Base-by-base conservation (phyloP, 2,888 invertebrate genomes). In the Lamproptera curius region DNA sequence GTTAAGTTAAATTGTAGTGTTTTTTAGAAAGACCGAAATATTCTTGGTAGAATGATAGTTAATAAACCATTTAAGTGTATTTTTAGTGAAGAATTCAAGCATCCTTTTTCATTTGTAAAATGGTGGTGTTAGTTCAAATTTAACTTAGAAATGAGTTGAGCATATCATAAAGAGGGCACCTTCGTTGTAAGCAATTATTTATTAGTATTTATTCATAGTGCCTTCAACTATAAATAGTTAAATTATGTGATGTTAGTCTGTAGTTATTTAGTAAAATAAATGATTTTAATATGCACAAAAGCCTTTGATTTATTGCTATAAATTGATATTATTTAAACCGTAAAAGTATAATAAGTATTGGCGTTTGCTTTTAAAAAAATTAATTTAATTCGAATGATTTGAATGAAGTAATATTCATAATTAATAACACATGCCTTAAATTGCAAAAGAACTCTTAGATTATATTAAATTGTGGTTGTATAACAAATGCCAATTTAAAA, bases 211-310 rank as follows among this genome's bases (percentile, higher is more conserved):
- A 58, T 52, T 59, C 58, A 64, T 73, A 39, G 84, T 84, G 84
- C 84, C 84, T 85, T 85, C 50, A 60, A 63, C 53, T 59, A 57
- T 65, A 31, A 3, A 31, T 31, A 31, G 31, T 31, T 31, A 67
- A 62, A 61, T 61, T 63, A 75, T 82, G 83, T 83, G 83, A 85
- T 84, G 68, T 70, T 83, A 82, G 74, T 58, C 62, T 61, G 56
- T 59, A 67, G 50, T 51, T 58, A 46, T 62, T 53, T 61, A 65
- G 57, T 53, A 58, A 47, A 69, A 69, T 70, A 66, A 70, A 70
- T 57, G 40, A 45, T 57, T 57, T 57, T 56, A 54, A 51, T 49
- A 53, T 56, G 47, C 20, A 51, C 20, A 6, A 38, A 42, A 51
- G 14, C 16, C 34, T 33, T 46, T 40, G 13, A 45, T 45, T 45